Evolutionary conservation across 2,888 invertebrate species (phyloP).

Genomic region (Cephus sareptanus): DNA sequence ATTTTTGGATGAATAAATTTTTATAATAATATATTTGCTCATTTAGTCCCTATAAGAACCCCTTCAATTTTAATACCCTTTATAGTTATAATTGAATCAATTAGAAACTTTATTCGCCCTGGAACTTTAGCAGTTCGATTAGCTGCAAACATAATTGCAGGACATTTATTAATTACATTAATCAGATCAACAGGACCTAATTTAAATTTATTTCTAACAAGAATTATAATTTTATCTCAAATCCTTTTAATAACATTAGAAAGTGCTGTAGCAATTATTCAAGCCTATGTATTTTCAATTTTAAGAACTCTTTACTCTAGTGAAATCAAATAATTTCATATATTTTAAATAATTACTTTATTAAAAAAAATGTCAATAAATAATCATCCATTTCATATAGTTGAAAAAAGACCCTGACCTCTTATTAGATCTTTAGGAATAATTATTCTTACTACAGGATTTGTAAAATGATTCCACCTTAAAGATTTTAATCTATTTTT

Average conservation of each 20-base stretch:
- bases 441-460: conserved; percentile 67
- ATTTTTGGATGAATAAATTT: conserved; percentile 74
- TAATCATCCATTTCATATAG: conserved; percentile 69
- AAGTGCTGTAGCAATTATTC: conserved; percentile 73
- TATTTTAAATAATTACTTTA: conserved; percentile 15
- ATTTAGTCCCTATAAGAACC: conserved; percentile 77
- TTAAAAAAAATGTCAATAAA: conserved; percentile 26
- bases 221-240: conserved; percentile 67
- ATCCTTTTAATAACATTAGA: conserved; percentile 70
- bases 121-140: conserved; percentile 77
- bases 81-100: conserved; percentile 80
- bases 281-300: conserved; percentile 76
- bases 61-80: conserved; percentile 75
- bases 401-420: conserved; percentile 76
- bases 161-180: conserved; percentile 75
- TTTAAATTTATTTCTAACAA: conserved; percentile 43
- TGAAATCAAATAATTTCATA: conserved; percentile 69
- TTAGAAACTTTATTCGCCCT: conserved; percentile 79
- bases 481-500: conserved; percentile 69
- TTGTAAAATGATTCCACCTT: conserved; percentile 74
- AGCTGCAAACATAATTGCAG: conserved; percentile 83
- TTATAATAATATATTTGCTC: conserved; percentile 74
- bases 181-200: conserved; percentile 67
- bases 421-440: conserved; percentile 72
- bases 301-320: conserved; percentile 76